A percentile compares a stretch with the other conserved stretches of the same genome.
Evolutionary conservation across 2,113 vertebrate species (phyloP).

Genomic region (Ornithorhynchus anatinus): DNA sequence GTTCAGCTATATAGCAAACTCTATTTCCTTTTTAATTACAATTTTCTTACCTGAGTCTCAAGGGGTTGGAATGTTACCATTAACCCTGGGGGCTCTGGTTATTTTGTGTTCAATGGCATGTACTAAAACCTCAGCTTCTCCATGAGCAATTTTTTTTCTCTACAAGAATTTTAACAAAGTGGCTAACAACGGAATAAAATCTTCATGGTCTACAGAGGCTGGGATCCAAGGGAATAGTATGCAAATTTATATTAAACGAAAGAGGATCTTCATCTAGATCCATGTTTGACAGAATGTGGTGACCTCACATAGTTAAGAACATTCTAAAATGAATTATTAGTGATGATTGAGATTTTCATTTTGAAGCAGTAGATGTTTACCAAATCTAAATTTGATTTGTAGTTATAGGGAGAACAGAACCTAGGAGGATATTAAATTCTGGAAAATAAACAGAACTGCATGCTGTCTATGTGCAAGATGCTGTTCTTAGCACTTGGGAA

Average conservation of each 20-base stretch:
- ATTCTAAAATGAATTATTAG: too few species aligned
- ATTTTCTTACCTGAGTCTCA: constrained; percentile 63
- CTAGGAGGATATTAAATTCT: too few species aligned
- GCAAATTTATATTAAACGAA: constrained; percentile 45
- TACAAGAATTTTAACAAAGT: constrained; percentile 35
- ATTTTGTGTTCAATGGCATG: constrained; percentile 40
- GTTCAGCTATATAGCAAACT: constrained; percentile 58
- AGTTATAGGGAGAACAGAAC: too few species aligned
- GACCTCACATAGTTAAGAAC: too few species aligned
- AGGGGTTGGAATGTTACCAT: constrained; percentile 62
- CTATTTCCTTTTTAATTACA: constrained; percentile 68
- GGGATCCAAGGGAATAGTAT: constrained; percentile 20
- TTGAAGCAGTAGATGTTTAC: too few species aligned
- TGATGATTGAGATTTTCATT: too few species aligned
- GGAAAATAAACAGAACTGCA: too few species aligned
- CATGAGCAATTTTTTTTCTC: constrained; percentile 33
- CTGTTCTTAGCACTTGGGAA: too few species aligned
- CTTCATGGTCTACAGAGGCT: constrained; percentile 21
- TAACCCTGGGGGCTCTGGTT: constrained; percentile 48
- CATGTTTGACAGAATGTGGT: too few species aligned
- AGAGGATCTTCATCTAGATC: constrained; percentile 49
- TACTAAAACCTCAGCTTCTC: constrained; percentile 21
- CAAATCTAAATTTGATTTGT: too few species aligned
- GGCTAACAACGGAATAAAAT: constrained; percentile 23
- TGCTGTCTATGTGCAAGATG: too few species aligned